Conservation (phyloP, 2,888 invertebrate species). For the Drosophila fulvimacula region DNA sequence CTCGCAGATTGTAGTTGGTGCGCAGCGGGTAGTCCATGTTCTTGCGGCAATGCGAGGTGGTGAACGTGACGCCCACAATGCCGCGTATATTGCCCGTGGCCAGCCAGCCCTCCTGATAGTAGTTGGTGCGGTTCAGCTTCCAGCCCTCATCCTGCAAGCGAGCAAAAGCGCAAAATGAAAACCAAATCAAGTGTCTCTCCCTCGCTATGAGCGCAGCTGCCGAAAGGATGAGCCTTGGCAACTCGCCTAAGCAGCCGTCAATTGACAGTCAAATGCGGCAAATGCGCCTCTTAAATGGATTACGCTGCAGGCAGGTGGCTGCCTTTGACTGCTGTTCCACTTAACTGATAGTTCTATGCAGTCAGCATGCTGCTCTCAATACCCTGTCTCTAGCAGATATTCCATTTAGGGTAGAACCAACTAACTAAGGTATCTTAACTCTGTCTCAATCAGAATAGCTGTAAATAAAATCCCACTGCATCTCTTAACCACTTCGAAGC, state of each 20-base stretch:
- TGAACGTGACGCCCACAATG: constrained; percentile 98
- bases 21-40: constrained; percentile 94
- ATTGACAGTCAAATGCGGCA: constrained; percentile 66
- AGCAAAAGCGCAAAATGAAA: constrained; percentile 20
- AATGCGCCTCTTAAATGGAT: constrained; percentile 57
- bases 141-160: constrained; percentile 93
- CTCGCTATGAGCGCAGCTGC: constrained; percentile 21
- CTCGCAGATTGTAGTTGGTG: constrained; percentile 98
- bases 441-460: too few relatives aligned
- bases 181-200: constrained; percentile 32
- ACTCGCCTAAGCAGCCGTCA: constrained; percentile 64
- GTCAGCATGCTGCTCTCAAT: constrained; percentile 32
- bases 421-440: too few relatives aligned
- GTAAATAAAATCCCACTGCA: too few relatives aligned
- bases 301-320: constrained; percentile 43
- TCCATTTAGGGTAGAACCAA: not conserved
- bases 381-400: not conserved
- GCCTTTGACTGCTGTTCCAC: constrained; percentile 41
- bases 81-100: constrained; percentile 97
- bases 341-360: constrained; percentile 23
- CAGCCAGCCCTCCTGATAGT: constrained; percentile 99
- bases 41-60: constrained; percentile 95
- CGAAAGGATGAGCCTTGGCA: constrained; percentile 49
- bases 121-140: constrained; percentile 97
- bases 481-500: not conserved